These are phyloP conservation scores for Scortum barcoo DNA, from an alignment of 2,113 vertebrate species.

Conservation along the genomic window DNA sequence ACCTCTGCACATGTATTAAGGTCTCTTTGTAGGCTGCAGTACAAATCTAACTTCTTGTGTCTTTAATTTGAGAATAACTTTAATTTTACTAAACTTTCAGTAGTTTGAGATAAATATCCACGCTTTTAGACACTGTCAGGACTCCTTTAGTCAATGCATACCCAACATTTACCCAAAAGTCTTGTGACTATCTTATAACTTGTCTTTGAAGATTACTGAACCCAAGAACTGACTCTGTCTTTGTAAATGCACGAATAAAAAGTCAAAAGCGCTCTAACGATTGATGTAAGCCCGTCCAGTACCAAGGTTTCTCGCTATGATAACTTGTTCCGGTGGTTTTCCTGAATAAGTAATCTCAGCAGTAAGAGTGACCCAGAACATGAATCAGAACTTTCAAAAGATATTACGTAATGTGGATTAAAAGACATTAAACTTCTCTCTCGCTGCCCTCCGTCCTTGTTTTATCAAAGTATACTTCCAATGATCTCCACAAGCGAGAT, in stretches of 20 bases:
- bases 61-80: conserved; percentile 19
- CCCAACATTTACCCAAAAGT: not conserved
- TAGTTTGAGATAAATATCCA: not conserved
- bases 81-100: conserved; percentile 12
- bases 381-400: not conserved
- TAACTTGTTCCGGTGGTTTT: not conserved
- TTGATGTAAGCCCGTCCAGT: not conserved
- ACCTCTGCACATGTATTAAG: conserved; percentile 20
- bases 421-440: conserved; percentile 9
- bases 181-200: not conserved
- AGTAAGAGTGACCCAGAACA: conserved; percentile 16
- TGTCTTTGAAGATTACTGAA: conserved; percentile 22
- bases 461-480: conserved; percentile 32
- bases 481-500: conserved; percentile 11
- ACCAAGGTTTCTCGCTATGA: not conserved
- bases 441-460: not conserved
- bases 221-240: not conserved
- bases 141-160: not conserved
- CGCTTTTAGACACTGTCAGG: not conserved
- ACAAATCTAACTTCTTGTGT: conserved; percentile 9
- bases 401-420: conserved; percentile 30
- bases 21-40: not conserved
- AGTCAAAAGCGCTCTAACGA: not conserved
- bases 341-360: conserved; percentile 13
- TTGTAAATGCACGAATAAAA: conserved; percentile 21